Evolutionary conservation across 1,140 invertebrate species (phyloP), one percentile per base, ranked within the genome.

Genomic region (Wiebesia pumilae): DNA sequence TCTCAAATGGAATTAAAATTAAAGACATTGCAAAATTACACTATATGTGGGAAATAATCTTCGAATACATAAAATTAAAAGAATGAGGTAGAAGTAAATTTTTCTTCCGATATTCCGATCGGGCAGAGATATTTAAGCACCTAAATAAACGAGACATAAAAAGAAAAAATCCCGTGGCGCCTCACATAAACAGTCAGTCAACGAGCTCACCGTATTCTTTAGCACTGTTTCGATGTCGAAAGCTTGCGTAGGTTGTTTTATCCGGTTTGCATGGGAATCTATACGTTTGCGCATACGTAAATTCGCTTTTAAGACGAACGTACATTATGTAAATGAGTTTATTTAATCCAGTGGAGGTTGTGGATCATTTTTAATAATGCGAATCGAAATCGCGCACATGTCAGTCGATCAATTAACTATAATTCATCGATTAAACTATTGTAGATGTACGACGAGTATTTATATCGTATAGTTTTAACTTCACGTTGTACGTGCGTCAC

Each of bases 241-340:
- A 92, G 89, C 90, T 90, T 92, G 92, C 92, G 92, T 92, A 93
- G 92, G 90, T 92, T 92, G 92, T 93, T 93, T 93, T 93, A 91
- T 92, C 89, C 90, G 89, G 90, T 92, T 92, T 16, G 89, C 90
- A 90, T 90, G 91, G 90, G 91, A 93, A 93, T 93, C 93, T 92
- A 93, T 93, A 93, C 90, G 90, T 91, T 90, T 90, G 88, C 91
- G 91, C 92, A 93, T 92, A 89, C 92, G 92, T 93, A 93, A 93
- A 93, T 93, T 93, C 89, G 89, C 90, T 89, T 93, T 93, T 92
- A 93, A 92, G 90, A 88, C 91, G 92, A 92, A 84, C 91, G 91
- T 93, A 93, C 93, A 91, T 93, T 93, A 94, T 94, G 93, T 91
- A 94, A 94, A 94, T 93, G 89, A 93, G 93, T 91, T 91, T 91